Evolutionary conservation across 2,888 invertebrate species (phyloP).

Genomic region (Pollenia labialis): DNA sequence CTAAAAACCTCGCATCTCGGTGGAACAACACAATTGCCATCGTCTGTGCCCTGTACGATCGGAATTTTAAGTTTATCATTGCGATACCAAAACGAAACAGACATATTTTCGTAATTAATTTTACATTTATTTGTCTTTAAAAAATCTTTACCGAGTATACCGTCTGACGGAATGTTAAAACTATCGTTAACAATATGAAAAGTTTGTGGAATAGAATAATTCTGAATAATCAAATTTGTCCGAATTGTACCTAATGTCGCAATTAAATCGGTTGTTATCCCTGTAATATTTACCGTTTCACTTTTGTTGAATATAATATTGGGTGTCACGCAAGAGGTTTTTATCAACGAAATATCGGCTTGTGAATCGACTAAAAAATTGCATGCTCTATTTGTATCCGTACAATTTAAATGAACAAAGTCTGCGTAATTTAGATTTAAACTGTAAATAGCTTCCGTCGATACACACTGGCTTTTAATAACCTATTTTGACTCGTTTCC

Average conservation of each 20-base stretch:
- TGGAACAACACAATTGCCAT: too few species aligned
- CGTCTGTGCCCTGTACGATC: too few species aligned
- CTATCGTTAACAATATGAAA: slow-evolving; percentile 46
- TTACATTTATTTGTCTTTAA: slow-evolving; percentile 43
- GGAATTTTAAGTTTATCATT: too few species aligned
- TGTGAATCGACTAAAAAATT: background rate
- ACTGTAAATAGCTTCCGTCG: background rate
- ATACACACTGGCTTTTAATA: too few species aligned
- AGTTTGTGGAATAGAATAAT: slow-evolving; percentile 25
- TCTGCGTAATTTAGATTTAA: slow-evolving; percentile 37
- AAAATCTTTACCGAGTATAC: slow-evolving; percentile 58
- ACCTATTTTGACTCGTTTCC: too few species aligned
- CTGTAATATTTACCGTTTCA: slow-evolving; percentile 5
- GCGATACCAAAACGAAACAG: too few species aligned
- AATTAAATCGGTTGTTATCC: slow-evolving; percentile 6
- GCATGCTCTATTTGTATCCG: background rate
- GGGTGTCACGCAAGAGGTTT: slow-evolving; percentile 18
- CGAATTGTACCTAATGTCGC: slow-evolving; percentile 26
- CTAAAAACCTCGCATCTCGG: too few species aligned
- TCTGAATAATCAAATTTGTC: slow-evolving; percentile 11
- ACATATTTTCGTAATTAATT: slow-evolving; percentile 33
- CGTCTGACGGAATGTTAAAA: slow-evolving; percentile 51
- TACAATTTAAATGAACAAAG: slow-evolving; percentile 28
- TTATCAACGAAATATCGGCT: background rate
- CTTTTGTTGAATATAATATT: background rate